phyloP scores from a whole-genome alignment of 2,113 vertebrate genomes.

The Lichenostomus cassidix region DNA sequence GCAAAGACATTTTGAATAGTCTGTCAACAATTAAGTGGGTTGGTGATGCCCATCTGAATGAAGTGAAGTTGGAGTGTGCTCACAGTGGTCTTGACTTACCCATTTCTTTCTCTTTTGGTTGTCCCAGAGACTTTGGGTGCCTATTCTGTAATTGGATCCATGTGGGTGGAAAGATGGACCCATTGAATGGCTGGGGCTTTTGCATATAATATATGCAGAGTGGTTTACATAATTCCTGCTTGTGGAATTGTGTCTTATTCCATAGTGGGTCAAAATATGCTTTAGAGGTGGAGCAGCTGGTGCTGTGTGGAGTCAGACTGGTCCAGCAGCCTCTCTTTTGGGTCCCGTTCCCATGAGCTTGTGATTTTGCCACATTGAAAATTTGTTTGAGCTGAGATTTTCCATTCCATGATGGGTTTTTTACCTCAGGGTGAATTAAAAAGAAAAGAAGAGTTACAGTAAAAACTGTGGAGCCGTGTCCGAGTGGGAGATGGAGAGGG shows the following conservation, averaged over 20 bases:
- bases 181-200: neutral
- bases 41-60: neutral
- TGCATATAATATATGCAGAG: neutral
- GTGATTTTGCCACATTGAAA: neutral
- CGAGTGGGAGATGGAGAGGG: neutral
- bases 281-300: slow-evolving; percentile 1
- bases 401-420: neutral
- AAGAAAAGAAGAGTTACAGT: neutral
- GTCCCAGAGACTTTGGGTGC: slow-evolving; percentile 15
- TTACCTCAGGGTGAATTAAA: neutral
- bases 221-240: slow-evolving; percentile 30
- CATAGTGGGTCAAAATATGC: slow-evolving; percentile 18
- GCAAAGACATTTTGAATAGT: neutral
- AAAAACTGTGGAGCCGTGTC: neutral
- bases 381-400: neutral
- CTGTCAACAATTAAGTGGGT: neutral
- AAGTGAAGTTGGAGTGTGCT: neutral
- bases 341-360: neutral
- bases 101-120: neutral
- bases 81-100: neutral
- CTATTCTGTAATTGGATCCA: neutral
- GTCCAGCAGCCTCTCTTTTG: neutral
- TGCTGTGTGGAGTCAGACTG: neutral
- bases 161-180: neutral
- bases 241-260: slow-evolving; percentile 32